A percentile compares a stretch with the other conserved stretches of the same genome.
phyloP scores from a whole-genome alignment of 53 echinoderm and acorn worm genomes.

The Luidia sarsii region DNA sequence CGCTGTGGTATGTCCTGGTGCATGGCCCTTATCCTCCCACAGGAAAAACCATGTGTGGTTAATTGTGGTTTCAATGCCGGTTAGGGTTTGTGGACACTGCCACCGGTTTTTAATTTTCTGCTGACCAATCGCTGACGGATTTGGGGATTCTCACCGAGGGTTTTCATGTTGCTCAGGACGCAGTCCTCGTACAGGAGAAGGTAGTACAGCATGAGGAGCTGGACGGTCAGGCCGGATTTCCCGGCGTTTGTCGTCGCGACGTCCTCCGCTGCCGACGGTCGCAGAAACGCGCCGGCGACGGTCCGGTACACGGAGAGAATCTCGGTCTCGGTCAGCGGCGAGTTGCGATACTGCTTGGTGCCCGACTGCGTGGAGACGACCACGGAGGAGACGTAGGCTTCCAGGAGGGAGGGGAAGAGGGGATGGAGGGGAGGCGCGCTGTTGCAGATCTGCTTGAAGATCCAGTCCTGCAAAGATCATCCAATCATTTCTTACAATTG shows the following conservation, averaged over 20 bases:
- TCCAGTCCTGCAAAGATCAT: conserved; percentile 99
- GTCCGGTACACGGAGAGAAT: conserved; percentile 88
- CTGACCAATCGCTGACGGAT: not conserved
- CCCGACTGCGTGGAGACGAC: conserved; percentile 86
- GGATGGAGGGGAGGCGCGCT: conserved; percentile 91
- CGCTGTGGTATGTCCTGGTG: too few relatives aligned
- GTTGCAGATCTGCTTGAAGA: conserved; percentile 90
- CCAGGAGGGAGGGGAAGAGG: conserved; percentile 87
- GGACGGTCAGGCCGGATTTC: conserved; percentile 71
- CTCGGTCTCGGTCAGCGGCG: conserved; percentile 87
- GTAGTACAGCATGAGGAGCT: conserved; percentile 93
- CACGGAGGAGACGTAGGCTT: conserved; percentile 87
- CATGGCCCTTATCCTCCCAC: too few relatives aligned
- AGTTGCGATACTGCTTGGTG: conserved; percentile 78
- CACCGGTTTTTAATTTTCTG: too few relatives aligned
- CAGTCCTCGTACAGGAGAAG: conserved; percentile 95
- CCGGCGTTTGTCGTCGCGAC: conserved; percentile 42
- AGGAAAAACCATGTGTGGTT: too few relatives aligned
- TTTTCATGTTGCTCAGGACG: conserved; percentile 87
- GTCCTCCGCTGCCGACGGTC: conserved; percentile 36
- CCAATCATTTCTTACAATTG: too few relatives aligned
- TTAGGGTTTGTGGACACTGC: too few relatives aligned
- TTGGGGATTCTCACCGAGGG: conserved; percentile 71
- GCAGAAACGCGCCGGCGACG: conserved; percentile 57
- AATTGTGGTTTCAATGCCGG: too few relatives aligned